A percentile compares a stretch with the other conserved stretches of the same genome.
Conservation (phyloP, 2,113 vertebrate species). For the Aplodontia rufa region DNA sequence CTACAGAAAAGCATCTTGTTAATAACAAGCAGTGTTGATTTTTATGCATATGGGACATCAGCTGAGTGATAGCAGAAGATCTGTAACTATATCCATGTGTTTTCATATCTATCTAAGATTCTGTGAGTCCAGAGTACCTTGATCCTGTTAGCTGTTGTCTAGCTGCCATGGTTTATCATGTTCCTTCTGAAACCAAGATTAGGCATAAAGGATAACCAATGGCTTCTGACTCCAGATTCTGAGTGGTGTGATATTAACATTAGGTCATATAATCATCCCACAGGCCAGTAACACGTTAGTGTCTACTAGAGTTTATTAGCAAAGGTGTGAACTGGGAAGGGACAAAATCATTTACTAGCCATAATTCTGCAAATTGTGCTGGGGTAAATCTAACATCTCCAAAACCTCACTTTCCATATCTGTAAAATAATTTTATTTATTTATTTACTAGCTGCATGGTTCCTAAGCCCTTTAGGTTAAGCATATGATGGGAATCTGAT, state of each 20-base stretch:
- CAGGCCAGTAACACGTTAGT: not conserved
- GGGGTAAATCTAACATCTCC: not conserved
- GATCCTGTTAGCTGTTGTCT: not conserved
- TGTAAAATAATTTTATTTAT: not conserved
- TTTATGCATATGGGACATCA: conserved; percentile 10
- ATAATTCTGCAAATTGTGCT: not conserved
- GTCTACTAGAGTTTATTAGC: not conserved
- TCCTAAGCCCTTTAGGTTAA: not conserved
- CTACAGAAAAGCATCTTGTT: not conserved
- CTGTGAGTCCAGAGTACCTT: not conserved
- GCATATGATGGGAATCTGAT: not conserved
- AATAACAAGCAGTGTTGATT: not conserved
- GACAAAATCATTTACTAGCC: not conserved
- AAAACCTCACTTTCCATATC: not conserved
- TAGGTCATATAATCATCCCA: not conserved
- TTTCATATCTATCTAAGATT: not conserved
- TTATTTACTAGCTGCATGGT: not conserved
- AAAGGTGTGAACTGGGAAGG: not conserved
- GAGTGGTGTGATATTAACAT: not conserved
- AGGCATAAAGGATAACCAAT: not conserved
- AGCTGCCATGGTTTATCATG: not conserved
- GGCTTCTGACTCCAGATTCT: not conserved
- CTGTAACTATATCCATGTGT: not conserved
- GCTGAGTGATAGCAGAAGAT: not conserved
- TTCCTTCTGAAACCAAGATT: not conserved